Conservation (phyloP, 2,888 invertebrate species). For the Micropterix aruncella region DNA sequence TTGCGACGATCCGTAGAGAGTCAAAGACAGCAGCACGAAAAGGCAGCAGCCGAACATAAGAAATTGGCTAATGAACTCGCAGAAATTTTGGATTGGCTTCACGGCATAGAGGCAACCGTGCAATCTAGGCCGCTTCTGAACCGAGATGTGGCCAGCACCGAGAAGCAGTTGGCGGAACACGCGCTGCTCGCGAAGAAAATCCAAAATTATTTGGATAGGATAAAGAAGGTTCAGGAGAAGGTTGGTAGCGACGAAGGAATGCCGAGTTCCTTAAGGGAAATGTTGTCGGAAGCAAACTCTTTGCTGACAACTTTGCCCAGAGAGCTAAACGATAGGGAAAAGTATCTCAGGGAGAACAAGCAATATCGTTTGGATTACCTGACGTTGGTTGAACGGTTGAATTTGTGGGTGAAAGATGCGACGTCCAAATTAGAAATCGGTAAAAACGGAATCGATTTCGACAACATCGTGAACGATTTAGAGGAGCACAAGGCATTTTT, state of each 20-base stretch:
- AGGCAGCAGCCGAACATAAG: slow-evolving; percentile 75
- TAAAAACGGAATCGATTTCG: slow-evolving; percentile 79
- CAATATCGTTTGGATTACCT: slow-evolving; percentile 64
- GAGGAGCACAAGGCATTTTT: slow-evolving; percentile 83
- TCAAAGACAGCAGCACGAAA: slow-evolving; percentile 76
- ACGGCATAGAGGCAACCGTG: slow-evolving; percentile 66
- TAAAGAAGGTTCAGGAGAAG: slow-evolving; percentile 54
- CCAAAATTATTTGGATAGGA: slow-evolving; percentile 51
- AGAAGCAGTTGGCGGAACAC: slow-evolving; percentile 68
- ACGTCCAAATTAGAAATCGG: slow-evolving; percentile 61
- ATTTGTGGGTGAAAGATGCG: slow-evolving; percentile 74
- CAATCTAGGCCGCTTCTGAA: slow-evolving; percentile 72
- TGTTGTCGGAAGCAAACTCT: slow-evolving; percentile 73
- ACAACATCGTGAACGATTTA: slow-evolving; percentile 66
- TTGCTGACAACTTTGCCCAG: slow-evolving; percentile 62
- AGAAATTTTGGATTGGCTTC: slow-evolving; percentile 69
- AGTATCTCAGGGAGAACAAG: slow-evolving; percentile 67
- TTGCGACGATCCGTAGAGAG: slow-evolving; percentile 71
- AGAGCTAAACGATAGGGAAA: slow-evolving; percentile 67
- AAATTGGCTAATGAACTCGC: slow-evolving; percentile 75
- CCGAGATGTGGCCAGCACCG: slow-evolving; percentile 65
- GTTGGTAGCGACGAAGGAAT: slow-evolving; percentile 64
- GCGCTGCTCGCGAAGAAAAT: slow-evolving; percentile 52
- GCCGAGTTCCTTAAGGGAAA: slow-evolving; percentile 67
- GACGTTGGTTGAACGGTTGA: slow-evolving; percentile 60